Evolutionary conservation across 2,797 vertebrate species (phyloP).

Genomic region (Lateolabrax maculatus): DNA sequence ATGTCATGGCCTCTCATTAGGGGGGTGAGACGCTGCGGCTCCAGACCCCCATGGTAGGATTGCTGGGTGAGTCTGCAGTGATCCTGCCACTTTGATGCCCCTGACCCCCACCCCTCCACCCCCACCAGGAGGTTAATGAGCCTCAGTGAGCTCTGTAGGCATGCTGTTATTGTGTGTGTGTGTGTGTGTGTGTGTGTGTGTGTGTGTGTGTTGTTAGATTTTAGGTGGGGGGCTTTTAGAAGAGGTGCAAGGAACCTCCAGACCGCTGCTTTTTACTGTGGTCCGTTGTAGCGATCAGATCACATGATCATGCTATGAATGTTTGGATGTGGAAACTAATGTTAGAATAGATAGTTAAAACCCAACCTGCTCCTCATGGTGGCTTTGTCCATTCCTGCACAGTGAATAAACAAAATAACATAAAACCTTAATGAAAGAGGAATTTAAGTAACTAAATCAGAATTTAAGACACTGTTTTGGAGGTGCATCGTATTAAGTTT

Average conservation of each 20-base stretch:
- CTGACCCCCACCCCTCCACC: conserved; percentile 56
- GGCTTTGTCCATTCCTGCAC: neutral
- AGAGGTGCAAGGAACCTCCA: conserved; percentile 37
- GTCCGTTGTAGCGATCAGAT: conserved; percentile 27
- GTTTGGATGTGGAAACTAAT: conserved; percentile 48
- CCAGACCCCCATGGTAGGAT: conserved; percentile 85
- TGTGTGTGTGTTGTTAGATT: conserved; percentile 43
- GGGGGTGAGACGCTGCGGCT: conserved; percentile 85
- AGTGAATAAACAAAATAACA: neutral
- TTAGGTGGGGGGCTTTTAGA: conserved; percentile 41
- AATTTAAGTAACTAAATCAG: neutral
- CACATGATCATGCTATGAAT: conserved; percentile 34
- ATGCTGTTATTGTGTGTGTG: conserved; percentile 57
- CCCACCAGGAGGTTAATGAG: conserved; percentile 82
- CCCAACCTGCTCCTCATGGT: conserved; percentile 26
- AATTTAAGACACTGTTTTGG: neutral
- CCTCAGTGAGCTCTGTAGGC: conserved; percentile 73
- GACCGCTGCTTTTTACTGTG: conserved; percentile 20
- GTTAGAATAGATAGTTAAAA: conserved; percentile 37
- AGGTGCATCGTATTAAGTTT: neutral
- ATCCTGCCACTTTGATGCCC: conserved; percentile 85
- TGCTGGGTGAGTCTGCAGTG: conserved; percentile 78
- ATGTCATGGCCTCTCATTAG: conserved; percentile 84
- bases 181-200: conserved; percentile 37
- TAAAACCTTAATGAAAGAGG: neutral